Percentiles rank a stretch among this genome's conserved stretches.
These are phyloP conservation scores for Blennius ocellaris DNA, from an alignment of 2,113 vertebrate genomes.

Conservation along the genomic window DNA sequence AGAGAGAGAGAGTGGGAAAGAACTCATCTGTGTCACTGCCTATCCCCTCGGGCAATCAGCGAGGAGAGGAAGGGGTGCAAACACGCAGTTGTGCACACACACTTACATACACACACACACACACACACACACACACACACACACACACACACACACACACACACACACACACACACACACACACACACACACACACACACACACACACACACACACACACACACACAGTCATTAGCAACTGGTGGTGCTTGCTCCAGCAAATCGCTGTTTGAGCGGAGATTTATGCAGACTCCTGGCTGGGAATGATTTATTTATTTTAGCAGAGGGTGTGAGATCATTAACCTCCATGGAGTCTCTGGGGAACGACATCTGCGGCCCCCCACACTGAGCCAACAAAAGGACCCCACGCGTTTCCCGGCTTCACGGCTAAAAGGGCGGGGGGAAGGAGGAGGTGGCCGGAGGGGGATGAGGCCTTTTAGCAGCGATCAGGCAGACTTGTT, in stretches of 20 bases:
- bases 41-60: slow-evolving; percentile 77
- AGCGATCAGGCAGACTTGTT: slow-evolving; percentile 69
- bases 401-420: slow-evolving; percentile 64
- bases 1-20: slow-evolving; percentile 62
- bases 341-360: slow-evolving; percentile 79
- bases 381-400: slow-evolving; percentile 77
- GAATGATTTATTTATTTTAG: slow-evolving; percentile 80
- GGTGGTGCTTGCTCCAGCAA: slow-evolving; percentile 81
- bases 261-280: slow-evolving; percentile 81
- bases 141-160: too few species aligned
- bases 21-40: slow-evolving; percentile 74
- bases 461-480: slow-evolving; percentile 45
- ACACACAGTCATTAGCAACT: slow-evolving; percentile 83
- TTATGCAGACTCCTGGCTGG: slow-evolving; percentile 82
- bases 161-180: neutral
- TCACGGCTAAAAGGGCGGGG: slow-evolving; percentile 48
- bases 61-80: slow-evolving; percentile 16
- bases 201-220: slow-evolving; percentile 13
- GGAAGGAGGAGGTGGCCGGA: slow-evolving; percentile 37
- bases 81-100: too few species aligned
- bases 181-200: neutral
- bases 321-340: slow-evolving; percentile 84
- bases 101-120: too few species aligned
- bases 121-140: too few species aligned
- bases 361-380: slow-evolving; percentile 80